phyloP scores from a whole-genome alignment of 2,888 invertebrate genomes.

The Teleiodes luculella region DNA sequence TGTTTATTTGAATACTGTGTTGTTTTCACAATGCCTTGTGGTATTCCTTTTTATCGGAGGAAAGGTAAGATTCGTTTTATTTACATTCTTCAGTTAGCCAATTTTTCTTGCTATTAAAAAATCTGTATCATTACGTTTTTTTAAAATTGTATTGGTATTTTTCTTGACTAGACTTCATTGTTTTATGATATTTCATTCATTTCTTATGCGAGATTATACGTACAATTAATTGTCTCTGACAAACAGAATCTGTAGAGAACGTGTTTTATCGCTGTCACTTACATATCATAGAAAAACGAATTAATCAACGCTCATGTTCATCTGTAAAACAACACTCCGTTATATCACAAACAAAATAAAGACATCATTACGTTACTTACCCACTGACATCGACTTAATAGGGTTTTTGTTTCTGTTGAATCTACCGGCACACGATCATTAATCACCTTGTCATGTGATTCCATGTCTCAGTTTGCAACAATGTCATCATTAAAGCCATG shows the following conservation, averaged over 20 bases:
- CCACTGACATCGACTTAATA: slow-evolving; percentile 3
- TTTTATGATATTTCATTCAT: no score
- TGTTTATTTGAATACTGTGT: slow-evolving; percentile 27
- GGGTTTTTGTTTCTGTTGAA: slow-evolving; percentile 4
- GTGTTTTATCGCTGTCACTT: no score
- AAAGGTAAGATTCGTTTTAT: slow-evolving; percentile 40
- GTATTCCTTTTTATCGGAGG: slow-evolving; percentile 49
- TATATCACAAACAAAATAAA: not conserved
- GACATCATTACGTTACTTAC: not conserved
- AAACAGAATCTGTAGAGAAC: no score
- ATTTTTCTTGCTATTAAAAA: no score
- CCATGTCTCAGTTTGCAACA: slow-evolving; percentile 27
- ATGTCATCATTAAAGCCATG: slow-evolving; percentile 24
- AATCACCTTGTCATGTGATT: slow-evolving; percentile 22
- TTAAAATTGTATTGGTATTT: no score
- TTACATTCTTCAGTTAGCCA: no score
- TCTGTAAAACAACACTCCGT: no score
- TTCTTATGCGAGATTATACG: no score
- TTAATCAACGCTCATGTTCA: not conserved
- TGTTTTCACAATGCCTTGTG: slow-evolving; percentile 46
- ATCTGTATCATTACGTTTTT: no score
- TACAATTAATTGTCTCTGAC: no score
- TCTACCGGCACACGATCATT: slow-evolving; percentile 9
- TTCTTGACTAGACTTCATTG: no score
- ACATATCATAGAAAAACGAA: not conserved